Conservation (phyloP, 2,113 vertebrate species). For the Hystrix cristata region DNA sequence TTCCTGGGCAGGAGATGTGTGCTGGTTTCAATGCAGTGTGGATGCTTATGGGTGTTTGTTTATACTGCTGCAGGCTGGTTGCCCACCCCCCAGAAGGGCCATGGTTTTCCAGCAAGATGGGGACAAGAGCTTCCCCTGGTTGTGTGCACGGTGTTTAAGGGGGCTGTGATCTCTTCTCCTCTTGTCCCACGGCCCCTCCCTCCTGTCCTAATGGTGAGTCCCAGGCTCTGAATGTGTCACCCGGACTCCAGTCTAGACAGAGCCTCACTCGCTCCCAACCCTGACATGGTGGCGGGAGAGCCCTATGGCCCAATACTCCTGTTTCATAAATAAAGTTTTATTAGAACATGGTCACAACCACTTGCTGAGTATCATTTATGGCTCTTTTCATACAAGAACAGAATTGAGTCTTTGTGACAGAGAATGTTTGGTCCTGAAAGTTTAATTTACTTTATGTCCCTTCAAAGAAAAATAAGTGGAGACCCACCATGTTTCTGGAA, state of each 20-base stretch:
- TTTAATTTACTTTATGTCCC: neutral
- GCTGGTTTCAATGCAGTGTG: neutral
- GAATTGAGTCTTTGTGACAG: neutral
- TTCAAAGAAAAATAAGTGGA: neutral
- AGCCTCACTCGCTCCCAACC: neutral
- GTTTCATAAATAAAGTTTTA: neutral
- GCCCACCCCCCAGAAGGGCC: neutral
- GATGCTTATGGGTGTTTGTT: rapidly evolving
- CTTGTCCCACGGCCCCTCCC: rapidly evolving
- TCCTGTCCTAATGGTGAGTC: neutral
- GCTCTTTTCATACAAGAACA: neutral
- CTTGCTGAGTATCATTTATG: neutral
- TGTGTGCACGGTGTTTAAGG: rapidly evolving
- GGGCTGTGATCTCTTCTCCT: rapidly evolving
- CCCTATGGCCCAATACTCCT: neutral
- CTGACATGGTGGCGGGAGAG: neutral
- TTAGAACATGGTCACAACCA: neutral
- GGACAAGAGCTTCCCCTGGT: too few species aligned
- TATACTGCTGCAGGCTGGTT: neutral
- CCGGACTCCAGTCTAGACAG: neutral
- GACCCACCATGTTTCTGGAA: neutral
- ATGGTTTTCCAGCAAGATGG: neutral
- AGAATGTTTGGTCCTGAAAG: neutral
- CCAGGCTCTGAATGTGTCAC: neutral
- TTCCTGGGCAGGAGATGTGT: rapidly evolving